Conservation (phyloP, 64 coral and sea anemone species). For the Exaiptasia diaphana region DNA sequence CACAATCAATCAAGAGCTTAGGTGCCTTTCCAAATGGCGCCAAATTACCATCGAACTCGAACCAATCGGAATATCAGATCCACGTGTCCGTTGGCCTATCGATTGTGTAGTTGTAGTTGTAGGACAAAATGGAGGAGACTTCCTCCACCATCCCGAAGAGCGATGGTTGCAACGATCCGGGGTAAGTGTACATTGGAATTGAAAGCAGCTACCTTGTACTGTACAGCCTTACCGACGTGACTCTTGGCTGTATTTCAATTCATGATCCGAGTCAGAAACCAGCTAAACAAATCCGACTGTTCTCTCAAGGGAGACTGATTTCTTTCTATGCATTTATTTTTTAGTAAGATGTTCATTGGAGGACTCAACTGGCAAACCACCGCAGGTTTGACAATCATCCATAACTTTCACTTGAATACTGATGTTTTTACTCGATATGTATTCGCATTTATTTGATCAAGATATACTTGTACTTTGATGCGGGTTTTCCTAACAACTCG, state of each 20-base stretch:
- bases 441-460: slow-evolving; percentile 19
- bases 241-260: neutral
- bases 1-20: slow-evolving; percentile 88
- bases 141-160: slow-evolving; percentile 76
- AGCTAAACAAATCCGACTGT: neutral
- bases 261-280: neutral
- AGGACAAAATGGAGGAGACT: slow-evolving; percentile 96
- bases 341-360: slow-evolving; percentile 97
- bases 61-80: slow-evolving; percentile 97
- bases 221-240: neutral
- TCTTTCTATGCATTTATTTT: neutral
- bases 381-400: slow-evolving; percentile 65
- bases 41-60: slow-evolving; percentile 93
- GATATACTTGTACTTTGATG: slow-evolving; percentile 26
- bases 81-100: slow-evolving; percentile 91
- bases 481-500: neutral
- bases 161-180: slow-evolving; percentile 90
- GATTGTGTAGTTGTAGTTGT: slow-evolving; percentile 97
- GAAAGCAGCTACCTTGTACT: too few species aligned
- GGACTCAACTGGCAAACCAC: slow-evolving; percentile 93
- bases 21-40: slow-evolving; percentile 99
- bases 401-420: slow-evolving; percentile 12
- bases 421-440: neutral
- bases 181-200: slow-evolving; percentile 47
- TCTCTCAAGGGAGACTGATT: slow-evolving; percentile 12